A percentile compares a stretch with the other conserved stretches of the same genome.
phyloP scores from a whole-genome alignment of 2,797 vertebrate genomes.

The Holocentrus rufus region DNA sequence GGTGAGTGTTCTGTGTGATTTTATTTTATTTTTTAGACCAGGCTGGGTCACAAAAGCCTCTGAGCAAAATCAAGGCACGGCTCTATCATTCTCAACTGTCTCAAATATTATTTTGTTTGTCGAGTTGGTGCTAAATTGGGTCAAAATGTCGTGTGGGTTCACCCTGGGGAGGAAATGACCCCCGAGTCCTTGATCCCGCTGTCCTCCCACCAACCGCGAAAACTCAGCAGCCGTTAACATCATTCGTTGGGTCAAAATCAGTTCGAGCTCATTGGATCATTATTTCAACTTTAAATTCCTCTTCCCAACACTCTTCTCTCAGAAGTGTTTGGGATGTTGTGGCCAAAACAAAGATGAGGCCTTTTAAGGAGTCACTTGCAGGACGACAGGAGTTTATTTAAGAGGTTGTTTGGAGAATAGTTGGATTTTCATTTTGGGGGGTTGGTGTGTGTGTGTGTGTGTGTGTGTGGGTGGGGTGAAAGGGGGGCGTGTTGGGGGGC shows the following conservation, averaged over 20 bases:
- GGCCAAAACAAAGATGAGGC: conserved; percentile 23
- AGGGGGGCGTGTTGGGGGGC: neutral
- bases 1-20: too few relatives aligned
- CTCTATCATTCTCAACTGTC: too few relatives aligned
- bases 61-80: too few relatives aligned
- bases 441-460: neutral
- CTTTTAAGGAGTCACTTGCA: conserved; percentile 19
- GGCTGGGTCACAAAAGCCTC: too few relatives aligned
- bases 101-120: neutral
- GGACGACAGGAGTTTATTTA: conserved; percentile 8
- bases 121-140: conserved; percentile 41
- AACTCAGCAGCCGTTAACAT: conserved; percentile 67
- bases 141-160: conserved; percentile 37
- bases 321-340: conserved; percentile 11
- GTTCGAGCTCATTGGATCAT: conserved; percentile 58
- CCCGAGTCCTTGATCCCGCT: conserved; percentile 47
- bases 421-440: neutral
- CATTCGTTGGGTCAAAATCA: conserved; percentile 48
- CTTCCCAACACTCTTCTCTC: conserved; percentile 5
- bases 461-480: neutral
- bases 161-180: conserved; percentile 42
- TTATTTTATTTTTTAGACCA: too few relatives aligned
- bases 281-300: conserved; percentile 52
- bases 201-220: conserved; percentile 44
- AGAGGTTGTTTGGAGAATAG: neutral